Base-by-base conservation (phyloP, 2,888 invertebrate genomes). In the Neoscelio sp. region DNA sequence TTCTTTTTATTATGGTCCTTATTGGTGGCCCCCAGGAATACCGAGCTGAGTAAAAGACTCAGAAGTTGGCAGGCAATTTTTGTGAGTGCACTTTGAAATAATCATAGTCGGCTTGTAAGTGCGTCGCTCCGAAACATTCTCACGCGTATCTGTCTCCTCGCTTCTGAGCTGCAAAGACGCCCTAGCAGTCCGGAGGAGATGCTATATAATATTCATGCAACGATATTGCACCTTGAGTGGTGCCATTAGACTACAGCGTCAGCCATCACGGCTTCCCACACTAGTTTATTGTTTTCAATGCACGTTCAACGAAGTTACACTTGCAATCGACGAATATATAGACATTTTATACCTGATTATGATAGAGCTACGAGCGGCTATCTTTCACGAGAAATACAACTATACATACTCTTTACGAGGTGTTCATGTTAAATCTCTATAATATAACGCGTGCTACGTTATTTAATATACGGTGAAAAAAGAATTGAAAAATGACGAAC, bases 221-320 rank as follows among this genome's bases (percentile, higher is more conserved):
- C 84, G 85, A 88, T 88, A 89, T 88, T 88, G 87, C 87, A 87
- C 87, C 87, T 87, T 86, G 87, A 88, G 88, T 86, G 86, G 84
- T 85, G 83, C 87, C 87, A 88, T 89, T 88, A 87, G 86, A 82
- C 83, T 71, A 71, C 44, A 80, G 80, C 82, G 80, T 82, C 84
- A 84, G 83, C 82, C 82, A 82, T 82, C 82, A 83, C 65, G 83
- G 81, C 54, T 73, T 82, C 79, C 76, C 78, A 77, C 80, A 79
- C 81, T 79, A 80, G 84, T 84, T 84, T 84, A 83, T 85, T 85
- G 84, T 85, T 85, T 85, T 84, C 82, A 56, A 67, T 67, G 20
- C 15, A 80, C 78, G 76, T 75, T 80, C 60, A 46, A 62, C 48
- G 10, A 18, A 46, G 35, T 54, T 65, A 48, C 50, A 65, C 23